These are phyloP conservation scores for Craniophora ligustri DNA, from an alignment of 2,888 invertebrate species.

Conservation along the genomic window DNA sequence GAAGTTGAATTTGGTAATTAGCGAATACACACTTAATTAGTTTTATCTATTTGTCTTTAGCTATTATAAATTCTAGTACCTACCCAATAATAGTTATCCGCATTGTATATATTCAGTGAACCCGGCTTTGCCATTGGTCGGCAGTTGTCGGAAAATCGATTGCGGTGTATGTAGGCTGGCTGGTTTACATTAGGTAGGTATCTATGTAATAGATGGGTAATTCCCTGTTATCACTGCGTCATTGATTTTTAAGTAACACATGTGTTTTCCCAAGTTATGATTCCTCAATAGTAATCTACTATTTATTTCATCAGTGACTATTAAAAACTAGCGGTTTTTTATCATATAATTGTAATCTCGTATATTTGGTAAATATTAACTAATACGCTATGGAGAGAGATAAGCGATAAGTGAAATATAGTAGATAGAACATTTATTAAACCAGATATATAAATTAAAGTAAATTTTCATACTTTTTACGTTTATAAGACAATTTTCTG, in stretches of 20 bases:
- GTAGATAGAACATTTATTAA: no score
- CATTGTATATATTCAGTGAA: slow-evolving; percentile 6
- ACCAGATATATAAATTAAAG: no score
- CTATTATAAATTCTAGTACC: slow-evolving; percentile 11
- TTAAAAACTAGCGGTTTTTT: no score
- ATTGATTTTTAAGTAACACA: slow-evolving; percentile 29
- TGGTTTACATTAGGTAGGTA: slow-evolving; percentile 14
- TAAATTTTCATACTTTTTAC: no score
- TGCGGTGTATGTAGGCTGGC: slow-evolving; percentile 47
- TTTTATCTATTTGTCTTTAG: not conserved
- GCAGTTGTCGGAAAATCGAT: slow-evolving; percentile 58
- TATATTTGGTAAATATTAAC: no score
- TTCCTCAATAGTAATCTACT: not conserved
- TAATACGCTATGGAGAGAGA: no score
- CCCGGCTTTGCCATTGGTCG: slow-evolving; percentile 50
- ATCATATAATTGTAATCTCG: no score
- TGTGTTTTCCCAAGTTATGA: slow-evolving; percentile 25
- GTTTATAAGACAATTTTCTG: no score
- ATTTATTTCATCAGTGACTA: no score
- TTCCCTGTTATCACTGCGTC: slow-evolving; percentile 28
- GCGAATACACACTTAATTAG: not conserved
- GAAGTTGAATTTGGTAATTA: not conserved
- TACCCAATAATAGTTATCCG: slow-evolving; percentile 13
- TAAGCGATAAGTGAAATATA: no score
- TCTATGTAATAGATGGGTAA: slow-evolving; percentile 17